phyloP scores from a whole-genome alignment of 2,797 vertebrate genomes.

The Sarcophilus harrisii region DNA sequence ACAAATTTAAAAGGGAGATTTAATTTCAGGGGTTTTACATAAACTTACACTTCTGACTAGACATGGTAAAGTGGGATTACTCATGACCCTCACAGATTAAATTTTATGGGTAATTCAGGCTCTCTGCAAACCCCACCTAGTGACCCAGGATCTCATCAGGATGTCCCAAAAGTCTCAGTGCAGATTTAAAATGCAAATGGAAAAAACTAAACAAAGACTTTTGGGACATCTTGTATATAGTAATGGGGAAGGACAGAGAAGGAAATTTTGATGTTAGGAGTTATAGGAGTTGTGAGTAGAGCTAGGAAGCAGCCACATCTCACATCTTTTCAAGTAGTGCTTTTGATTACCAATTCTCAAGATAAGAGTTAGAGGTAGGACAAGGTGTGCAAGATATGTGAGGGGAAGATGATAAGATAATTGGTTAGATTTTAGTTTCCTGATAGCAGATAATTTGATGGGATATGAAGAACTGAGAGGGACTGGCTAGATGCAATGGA shows the following conservation, averaged over 20 bases:
- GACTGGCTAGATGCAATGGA: neutral
- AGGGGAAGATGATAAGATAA: neutral
- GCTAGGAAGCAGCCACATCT: neutral
- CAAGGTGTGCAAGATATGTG: neutral
- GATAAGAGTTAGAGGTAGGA: neutral
- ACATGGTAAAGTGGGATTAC: too few relatives aligned
- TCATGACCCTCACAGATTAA: too few relatives aligned
- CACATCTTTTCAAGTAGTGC: neutral
- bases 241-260: neutral
- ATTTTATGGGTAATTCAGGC: too few relatives aligned
- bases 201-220: neutral
- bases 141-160: too few relatives aligned
- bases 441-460: neutral
- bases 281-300: neutral
- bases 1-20: too few relatives aligned
- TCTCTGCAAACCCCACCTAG: too few relatives aligned
- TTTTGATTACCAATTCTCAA: neutral
- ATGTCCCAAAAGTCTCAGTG: neutral
- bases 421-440: neutral
- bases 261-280: neutral
- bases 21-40: too few relatives aligned
- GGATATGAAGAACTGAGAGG: neutral
- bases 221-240: neutral
- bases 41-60: too few relatives aligned
- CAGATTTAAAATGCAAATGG: neutral